Percentiles rank a stretch among this genome's conserved stretches.
These are phyloP conservation scores for Spheniscus mendiculus DNA, from an alignment of 2,113 vertebrate species.

Conservation along the genomic window DNA sequence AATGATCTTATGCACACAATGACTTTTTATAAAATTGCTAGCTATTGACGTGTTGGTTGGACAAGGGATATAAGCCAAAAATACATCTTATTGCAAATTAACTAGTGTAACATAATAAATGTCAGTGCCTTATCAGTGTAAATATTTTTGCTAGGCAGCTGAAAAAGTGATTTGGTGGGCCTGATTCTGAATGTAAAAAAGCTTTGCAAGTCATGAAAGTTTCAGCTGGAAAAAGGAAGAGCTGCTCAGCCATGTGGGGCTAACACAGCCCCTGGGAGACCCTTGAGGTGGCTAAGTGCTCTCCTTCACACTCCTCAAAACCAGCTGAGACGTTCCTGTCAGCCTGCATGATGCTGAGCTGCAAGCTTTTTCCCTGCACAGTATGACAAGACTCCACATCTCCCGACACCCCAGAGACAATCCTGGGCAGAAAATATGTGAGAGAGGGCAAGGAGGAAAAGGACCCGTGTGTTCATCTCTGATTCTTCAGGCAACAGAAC, in stretches of 20 bases:
- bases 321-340: not conserved
- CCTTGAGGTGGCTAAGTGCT: not conserved
- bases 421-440: not conserved
- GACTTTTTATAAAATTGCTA: not conserved
- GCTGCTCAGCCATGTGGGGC: accelerated
- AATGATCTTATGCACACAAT: accelerated
- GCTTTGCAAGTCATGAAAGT: not conserved
- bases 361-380: not conserved
- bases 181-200: not conserved
- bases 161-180: not conserved
- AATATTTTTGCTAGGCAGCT: not conserved
- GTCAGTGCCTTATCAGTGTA: not conserved
- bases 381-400: not conserved
- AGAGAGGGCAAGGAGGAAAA: not conserved
- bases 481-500: not conserved
- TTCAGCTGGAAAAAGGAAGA: not conserved
- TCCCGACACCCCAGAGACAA: not conserved
- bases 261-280: not conserved
- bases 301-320: not conserved
- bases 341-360: not conserved
- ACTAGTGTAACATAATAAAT: not conserved
- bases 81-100: not conserved
- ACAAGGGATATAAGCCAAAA: not conserved
- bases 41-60: not conserved
- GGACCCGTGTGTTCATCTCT: not conserved